Base-by-base conservation (phyloP, 2,113 vertebrate genomes). In the Grantiella picta region DNA sequence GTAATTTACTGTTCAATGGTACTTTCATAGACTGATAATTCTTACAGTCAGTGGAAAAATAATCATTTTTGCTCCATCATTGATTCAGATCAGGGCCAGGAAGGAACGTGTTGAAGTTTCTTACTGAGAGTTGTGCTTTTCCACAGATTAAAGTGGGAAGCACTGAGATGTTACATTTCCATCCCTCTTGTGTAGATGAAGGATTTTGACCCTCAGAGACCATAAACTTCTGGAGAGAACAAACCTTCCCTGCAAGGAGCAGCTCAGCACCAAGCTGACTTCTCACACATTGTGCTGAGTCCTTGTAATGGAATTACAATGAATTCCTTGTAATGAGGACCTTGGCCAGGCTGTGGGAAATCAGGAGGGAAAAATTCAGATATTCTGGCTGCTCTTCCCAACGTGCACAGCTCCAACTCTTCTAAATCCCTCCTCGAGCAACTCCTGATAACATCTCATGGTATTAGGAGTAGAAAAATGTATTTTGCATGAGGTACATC, bases 391-490 rank as follows among this genome's bases (percentile, higher is more conserved):
- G 53, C 10, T 23, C 5, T 23, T 60, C 47, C 15, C 7, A 17
- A 24, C 0, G 0, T 29, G 40, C 61, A 15, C 28, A 72, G 40
- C 35, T 72, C 29, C 36, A 73, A 2, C 13, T 23, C 36, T 1
- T 4, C 8, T 33, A 66, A 70, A 87, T 76, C 72, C 36, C 17
- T 81, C 42, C 65, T 36, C 44, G 65, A 20, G 21, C 35, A 82
- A 6, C 27, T 91, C 54, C 42, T 59, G 33, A 19, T 54, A 40
- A 18, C 9, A 70, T 4, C n/a, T 25, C 19, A 5, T 12, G 27
- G 19, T 20, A 21, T 23, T 22, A n/a, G 52, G 49, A 38, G 44
- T 8, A 44, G 8, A 66, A 33, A 42, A 61, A 80, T 20, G 10
- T 7, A 36, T 28, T 87, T 82, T 77, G 12, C 5, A 11, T 40